These are phyloP conservation scores for Drosophila simulans DNA, from an alignment of 1,140 invertebrate genomes.

Conservation along the genomic window DNA sequence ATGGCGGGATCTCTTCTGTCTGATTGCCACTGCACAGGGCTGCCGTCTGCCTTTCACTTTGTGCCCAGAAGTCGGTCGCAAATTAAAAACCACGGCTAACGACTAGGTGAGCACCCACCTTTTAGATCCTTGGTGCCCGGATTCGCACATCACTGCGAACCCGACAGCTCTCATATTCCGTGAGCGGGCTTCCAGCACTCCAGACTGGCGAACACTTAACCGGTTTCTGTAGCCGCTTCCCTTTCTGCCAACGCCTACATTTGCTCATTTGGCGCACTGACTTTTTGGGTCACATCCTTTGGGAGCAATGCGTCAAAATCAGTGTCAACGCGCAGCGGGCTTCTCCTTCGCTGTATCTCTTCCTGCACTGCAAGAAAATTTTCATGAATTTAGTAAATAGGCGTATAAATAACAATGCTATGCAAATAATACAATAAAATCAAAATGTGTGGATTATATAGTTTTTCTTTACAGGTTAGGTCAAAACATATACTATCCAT, in stretches of 20 bases:
- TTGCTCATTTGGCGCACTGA: conserved; percentile 80
- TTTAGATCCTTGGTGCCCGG: neutral
- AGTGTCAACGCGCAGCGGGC: conserved; percentile 75
- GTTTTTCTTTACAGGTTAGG: no score
- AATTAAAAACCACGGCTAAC: conserved; percentile 73
- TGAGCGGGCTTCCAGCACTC: conserved; percentile 56
- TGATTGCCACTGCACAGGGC: conserved; percentile 63
- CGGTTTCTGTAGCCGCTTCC: conserved; percentile 53
- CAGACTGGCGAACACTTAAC: conserved; percentile 68
- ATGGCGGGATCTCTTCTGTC: conserved; percentile 46
- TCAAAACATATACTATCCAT: no score
- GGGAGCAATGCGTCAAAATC: conserved; percentile 82
- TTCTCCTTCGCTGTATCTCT: conserved; percentile 10
- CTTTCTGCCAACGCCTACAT: conserved; percentile 56
- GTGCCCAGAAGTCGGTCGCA: conserved; percentile 39
- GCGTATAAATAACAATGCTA: neutral
- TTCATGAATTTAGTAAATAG: no score
- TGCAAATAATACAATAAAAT: neutral
- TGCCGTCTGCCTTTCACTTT: conserved; percentile 60
- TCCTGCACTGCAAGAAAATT: conserved; percentile 1
- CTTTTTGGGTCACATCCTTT: conserved; percentile 81
- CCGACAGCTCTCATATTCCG: conserved; percentile 69
- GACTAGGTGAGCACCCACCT: conserved; percentile 22
- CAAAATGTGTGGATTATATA: no score
- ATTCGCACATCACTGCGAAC: conserved; percentile 3